Evolutionary conservation across 1,140 invertebrate species (phyloP).

Genomic region (Ctenoplectra terminalis): DNA sequence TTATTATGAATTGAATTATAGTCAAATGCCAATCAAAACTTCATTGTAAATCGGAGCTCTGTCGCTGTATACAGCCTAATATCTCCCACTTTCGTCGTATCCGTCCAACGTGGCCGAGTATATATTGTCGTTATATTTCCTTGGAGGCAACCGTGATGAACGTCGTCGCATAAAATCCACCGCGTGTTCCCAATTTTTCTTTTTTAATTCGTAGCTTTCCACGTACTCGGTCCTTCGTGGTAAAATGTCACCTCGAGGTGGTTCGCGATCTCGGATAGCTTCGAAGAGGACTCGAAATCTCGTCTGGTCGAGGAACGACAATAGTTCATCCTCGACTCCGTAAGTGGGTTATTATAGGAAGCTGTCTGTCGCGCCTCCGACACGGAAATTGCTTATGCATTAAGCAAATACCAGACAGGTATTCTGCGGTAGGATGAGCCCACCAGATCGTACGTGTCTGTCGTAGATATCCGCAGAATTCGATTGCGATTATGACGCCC

Average conservation of each 20-base stretch:
- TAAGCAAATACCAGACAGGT: conserved; percentile 79
- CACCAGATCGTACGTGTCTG: conserved; percentile 47
- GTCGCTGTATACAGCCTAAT: conserved; percentile 47
- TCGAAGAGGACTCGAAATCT: conserved; percentile 26
- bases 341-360: conserved; percentile 81
- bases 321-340: conserved; percentile 68
- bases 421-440: conserved; percentile 41
- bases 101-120: conserved; percentile 29
- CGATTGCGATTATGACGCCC: conserved; percentile 41
- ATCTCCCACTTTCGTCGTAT: conserved; percentile 50
- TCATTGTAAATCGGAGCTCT: conserved; percentile 41
- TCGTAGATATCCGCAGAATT: conserved; percentile 38
- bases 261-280: background rate
- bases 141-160: conserved; percentile 2
- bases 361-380: conserved; percentile 76
- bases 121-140: conserved; percentile 47
- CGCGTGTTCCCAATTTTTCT: no score
- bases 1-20: conserved; percentile 37
- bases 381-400: conserved; percentile 81
- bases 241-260: conserved; percentile 17
- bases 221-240: conserved; percentile 8
- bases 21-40: conserved; percentile 50
- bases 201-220: background rate
- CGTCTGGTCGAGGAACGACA: conserved; percentile 53
- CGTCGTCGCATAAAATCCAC: background rate